Conservation (phyloP, 2,113 vertebrate genomes). For the Tylochromis polylepis region DNA sequence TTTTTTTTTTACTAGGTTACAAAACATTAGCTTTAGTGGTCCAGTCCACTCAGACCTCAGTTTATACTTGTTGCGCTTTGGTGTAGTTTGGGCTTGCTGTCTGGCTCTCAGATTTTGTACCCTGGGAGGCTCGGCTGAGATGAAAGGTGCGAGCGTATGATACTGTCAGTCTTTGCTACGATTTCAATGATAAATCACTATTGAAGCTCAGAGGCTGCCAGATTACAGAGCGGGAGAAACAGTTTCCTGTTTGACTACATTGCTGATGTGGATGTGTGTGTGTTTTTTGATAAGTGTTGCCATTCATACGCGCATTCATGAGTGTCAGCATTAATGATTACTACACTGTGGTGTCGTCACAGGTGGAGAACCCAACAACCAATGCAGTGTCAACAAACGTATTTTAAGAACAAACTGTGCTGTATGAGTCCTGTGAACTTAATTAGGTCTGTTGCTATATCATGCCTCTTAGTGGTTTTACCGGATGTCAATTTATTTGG, state of each 20-base stretch:
- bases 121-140: not conserved
- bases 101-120: not conserved
- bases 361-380: not conserved
- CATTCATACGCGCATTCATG: not conserved
- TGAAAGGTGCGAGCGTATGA: not conserved
- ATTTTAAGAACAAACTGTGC: not conserved
- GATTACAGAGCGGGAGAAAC: not conserved
- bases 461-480: too few relatives aligned
- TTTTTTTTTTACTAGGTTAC: not conserved
- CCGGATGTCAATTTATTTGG: not conserved
- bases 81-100: not conserved
- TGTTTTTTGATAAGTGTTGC: not conserved
- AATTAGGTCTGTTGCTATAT: not conserved
- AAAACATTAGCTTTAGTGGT: not conserved
- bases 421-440: not conserved
- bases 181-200: not conserved
- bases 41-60: not conserved
- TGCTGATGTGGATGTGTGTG: not conserved
- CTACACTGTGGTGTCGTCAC: not conserved
- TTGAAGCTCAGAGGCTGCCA: not conserved
- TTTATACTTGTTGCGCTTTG: fast-evolving
- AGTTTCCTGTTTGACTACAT: not conserved
- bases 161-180: not conserved
- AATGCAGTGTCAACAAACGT: not conserved
- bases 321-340: not conserved